Conservation (phyloP, 1,140 invertebrate species). For the Drosophila serrata region DNA sequence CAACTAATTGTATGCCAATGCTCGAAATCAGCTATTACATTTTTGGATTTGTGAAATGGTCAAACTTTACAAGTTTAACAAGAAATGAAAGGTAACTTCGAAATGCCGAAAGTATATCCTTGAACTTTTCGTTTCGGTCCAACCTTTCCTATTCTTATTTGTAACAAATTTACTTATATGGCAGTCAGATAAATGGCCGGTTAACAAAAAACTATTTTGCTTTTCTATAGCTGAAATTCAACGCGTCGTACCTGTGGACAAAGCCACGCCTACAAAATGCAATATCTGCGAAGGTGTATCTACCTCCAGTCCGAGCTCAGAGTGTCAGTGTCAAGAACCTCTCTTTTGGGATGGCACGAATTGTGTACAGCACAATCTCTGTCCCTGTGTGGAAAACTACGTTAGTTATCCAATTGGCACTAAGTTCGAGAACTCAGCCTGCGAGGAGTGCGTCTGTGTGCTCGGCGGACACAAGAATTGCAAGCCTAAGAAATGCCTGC, state of each 20-base stretch:
- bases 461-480: slow-evolving; percentile 90
- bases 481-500: slow-evolving; percentile 88
- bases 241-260: slow-evolving; percentile 50
- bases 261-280: slow-evolving; percentile 53
- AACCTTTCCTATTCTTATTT: not conserved
- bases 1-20: not conserved
- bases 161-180: not conserved
- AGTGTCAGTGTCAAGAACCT: slow-evolving; percentile 86
- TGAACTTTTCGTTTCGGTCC: not conserved
- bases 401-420: slow-evolving; percentile 90
- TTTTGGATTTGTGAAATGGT: not conserved
- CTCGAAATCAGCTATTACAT: not conserved
- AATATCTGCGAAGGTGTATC: slow-evolving; percentile 65
- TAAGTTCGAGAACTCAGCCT: slow-evolving; percentile 89
- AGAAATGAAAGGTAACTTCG: too few species aligned
- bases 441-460: slow-evolving; percentile 91
- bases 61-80: not conserved
- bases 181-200: not conserved
- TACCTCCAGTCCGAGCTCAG: not conserved
- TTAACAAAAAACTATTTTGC: too few species aligned
- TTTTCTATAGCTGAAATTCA: slow-evolving; percentile 56
- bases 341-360: slow-evolving; percentile 90
- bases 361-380: slow-evolving; percentile 90
- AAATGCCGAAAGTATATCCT: not conserved
- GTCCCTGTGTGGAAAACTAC: slow-evolving; percentile 91